phyloP scores from a whole-genome alignment of 2,113 vertebrate species.

The Chlorodrepanis virens region DNA sequence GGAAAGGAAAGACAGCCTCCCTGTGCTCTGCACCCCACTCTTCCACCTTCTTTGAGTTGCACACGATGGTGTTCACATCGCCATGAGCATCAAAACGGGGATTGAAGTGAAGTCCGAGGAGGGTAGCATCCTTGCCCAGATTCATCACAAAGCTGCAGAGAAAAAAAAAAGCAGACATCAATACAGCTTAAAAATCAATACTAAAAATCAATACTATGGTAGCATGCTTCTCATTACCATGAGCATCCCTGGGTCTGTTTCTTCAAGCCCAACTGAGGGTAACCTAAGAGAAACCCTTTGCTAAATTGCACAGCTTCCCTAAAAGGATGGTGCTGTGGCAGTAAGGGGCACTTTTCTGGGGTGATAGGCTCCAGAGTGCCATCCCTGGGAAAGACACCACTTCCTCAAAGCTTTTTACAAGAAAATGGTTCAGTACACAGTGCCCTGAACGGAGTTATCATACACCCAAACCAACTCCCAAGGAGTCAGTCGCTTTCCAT shows the following conservation, averaged over 20 bases:
- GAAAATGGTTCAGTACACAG: neutral
- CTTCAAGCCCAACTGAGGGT: neutral
- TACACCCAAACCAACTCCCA: neutral
- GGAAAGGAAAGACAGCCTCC: slow-evolving; percentile 80
- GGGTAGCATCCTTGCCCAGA: slow-evolving; percentile 75
- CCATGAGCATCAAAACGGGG: slow-evolving; percentile 81
- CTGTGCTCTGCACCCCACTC: slow-evolving; percentile 85
- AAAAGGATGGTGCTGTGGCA: neutral
- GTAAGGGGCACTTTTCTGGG: neutral
- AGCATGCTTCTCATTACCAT: neutral
- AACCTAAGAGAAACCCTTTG: neutral
- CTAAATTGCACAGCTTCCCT: neutral
- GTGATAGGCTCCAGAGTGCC: neutral
- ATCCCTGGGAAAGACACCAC: neutral
- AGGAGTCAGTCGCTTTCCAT: neutral
- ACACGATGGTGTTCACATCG: slow-evolving; percentile 80
- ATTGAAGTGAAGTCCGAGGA: slow-evolving; percentile 87
- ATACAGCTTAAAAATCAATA: neutral
- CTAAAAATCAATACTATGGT: neutral
- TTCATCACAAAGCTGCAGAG: slow-evolving; percentile 85
- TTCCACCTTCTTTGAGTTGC: slow-evolving; percentile 82
- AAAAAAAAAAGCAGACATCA: neutral
- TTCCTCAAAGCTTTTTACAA: neutral
- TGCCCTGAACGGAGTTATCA: neutral
- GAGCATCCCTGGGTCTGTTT: neutral